A percentile compares a stretch with the other conserved stretches of the same genome.
These are phyloP conservation scores for Tigriopus japonicus DNA, from an alignment of 1,140 invertebrate species.

Conservation along the genomic window DNA sequence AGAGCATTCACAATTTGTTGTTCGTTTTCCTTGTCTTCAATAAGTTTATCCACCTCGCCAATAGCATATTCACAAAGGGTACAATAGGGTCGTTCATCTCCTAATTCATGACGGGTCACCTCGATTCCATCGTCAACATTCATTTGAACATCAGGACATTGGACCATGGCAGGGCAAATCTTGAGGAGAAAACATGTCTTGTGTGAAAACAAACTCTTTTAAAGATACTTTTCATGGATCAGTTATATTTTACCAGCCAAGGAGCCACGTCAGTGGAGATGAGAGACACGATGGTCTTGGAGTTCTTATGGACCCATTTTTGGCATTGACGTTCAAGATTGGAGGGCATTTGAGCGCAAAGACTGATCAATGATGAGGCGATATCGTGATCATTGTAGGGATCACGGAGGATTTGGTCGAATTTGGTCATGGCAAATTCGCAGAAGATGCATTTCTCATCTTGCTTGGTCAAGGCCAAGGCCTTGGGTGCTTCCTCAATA, in stretches of 20 bases:
- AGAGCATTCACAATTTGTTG: slow-evolving; percentile 20
- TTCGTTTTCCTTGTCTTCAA: slow-evolving; percentile 20
- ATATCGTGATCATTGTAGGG: no score
- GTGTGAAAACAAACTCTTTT: no score
- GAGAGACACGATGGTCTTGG: no score
- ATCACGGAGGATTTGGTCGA: no score
- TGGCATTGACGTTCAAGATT: no score
- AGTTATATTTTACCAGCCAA: no score
- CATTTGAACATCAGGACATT: neutral
- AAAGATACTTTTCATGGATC: no score
- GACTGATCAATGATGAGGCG: no score
- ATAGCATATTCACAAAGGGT: slow-evolving; percentile 20
- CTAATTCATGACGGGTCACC: neutral
- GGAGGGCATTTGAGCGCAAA: no score
- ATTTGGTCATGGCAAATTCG: neutral
- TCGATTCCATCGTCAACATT: neutral
- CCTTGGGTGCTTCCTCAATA: neutral
- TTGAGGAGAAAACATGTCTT: neutral
- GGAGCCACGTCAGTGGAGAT: no score
- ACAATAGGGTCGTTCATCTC: neutral
- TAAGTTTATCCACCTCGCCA: slow-evolving; percentile 18
- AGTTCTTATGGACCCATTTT: no score
- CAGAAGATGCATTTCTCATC: neutral
- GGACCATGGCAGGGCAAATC: neutral
- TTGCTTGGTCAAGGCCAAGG: neutral